Evolutionary conservation across 2,888 invertebrate genomes (phyloP), one percentile per base, ranked within the genome.

Genomic region (Agonum fuliginosum): DNA sequence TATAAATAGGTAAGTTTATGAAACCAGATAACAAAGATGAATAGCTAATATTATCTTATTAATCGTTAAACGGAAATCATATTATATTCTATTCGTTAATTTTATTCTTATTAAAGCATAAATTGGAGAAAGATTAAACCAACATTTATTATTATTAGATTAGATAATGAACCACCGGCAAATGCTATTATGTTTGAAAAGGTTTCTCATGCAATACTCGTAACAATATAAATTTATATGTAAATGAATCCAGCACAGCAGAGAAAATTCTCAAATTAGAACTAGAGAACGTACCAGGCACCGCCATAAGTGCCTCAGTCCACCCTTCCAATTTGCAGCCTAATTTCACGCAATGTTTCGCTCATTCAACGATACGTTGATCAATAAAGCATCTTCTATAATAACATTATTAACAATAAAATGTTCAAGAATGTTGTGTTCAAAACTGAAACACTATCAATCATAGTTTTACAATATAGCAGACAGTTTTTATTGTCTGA

Each of bases 271-370:
- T 20, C 24, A 71, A 71, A 48, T 71, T 71, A 46, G 71, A 71
- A 71, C 51, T 10, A 27, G 24, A 62, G 58, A 17, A 8, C 22
- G 72, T 72, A 58, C 72, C 72, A 54, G 72, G 72, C 17, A 72
- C 72, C n/a, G n/a, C n/a, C n/a, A 72, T 54, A 12, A 72, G 41
- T 20, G 72, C 22, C 37, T 30, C 12, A 3, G 4, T 8, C 58
- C 58, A 30, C 20, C 24, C 5, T n/a, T 37, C 54, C 20, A 72
- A 72, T 72, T 72, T 72, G 22, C 58, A n/a, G 37, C 22, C 22
- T 54, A 58, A 72, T 72, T 72, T 41, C 72, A 54, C 54, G 72
- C 72, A 72, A 48, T 51, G n/a, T 34, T 19, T 30, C 24, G 30
- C 24, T 30, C 72, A 20, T 58, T 41, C 54, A 72, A 19, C 19